These are phyloP conservation scores for Diachrysia chrysitis DNA, from an alignment of 2,888 invertebrate species.

Conservation along the genomic window DNA sequence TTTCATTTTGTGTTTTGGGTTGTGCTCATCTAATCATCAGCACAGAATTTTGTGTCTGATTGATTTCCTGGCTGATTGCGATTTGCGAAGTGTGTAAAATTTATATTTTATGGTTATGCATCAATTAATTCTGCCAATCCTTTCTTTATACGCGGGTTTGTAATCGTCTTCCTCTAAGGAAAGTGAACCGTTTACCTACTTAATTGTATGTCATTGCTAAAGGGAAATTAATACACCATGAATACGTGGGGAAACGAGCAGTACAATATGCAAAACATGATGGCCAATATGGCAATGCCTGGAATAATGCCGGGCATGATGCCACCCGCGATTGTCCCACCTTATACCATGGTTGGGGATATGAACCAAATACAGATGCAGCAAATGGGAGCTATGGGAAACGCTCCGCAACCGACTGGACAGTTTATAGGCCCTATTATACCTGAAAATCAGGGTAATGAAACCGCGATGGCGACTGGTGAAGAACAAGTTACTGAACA, in stretches of 20 bases:
- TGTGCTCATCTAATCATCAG: no score
- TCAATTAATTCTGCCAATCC: no score
- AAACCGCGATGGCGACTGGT: constrained; percentile 5
- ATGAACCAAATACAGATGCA: constrained; percentile 44
- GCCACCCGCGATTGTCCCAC: constrained; percentile 31
- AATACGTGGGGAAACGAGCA: constrained; percentile 59
- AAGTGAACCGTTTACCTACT: no score
- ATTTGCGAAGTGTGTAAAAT: no score
- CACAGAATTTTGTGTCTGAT: no score
- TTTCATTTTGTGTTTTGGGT: no score
- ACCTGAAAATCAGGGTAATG: constrained; percentile 28
- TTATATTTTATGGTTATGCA: no score
- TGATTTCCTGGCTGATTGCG: no score
- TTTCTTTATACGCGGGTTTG: no score
- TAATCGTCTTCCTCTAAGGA: no score
- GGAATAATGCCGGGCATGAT: constrained; percentile 54
- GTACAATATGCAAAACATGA: constrained; percentile 53
- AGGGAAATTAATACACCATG: no score
- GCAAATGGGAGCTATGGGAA: constrained; percentile 18
- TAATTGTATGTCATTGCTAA: no score
- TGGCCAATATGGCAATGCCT: constrained; percentile 56
- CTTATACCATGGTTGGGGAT: constrained; percentile 40
- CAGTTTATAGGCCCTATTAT: constrained; percentile 49
- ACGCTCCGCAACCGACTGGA: constrained; percentile 20
- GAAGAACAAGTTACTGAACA: constrained; percentile 22